phyloP scores from a whole-genome alignment of 2,888 invertebrate species.

The Sceliomorpha sp. region DNA sequence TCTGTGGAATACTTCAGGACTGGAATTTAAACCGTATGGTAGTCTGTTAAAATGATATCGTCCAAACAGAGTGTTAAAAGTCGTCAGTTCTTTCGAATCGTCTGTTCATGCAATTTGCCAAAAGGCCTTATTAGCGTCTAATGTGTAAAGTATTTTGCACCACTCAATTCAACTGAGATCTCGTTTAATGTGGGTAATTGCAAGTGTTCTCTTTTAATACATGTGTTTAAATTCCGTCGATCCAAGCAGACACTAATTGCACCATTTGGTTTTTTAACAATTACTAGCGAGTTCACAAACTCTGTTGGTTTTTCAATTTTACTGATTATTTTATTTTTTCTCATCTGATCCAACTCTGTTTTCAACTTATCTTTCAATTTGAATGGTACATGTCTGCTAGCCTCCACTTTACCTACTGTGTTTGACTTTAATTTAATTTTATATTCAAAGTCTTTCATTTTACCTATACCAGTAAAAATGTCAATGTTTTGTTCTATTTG shows the following conservation, averaged over 20 bases:
- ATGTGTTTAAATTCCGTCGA: not conserved
- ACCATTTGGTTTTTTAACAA: not conserved
- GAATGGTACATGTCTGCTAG: constrained; percentile 35
- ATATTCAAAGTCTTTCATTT: constrained; percentile 29
- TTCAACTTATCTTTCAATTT: not conserved
- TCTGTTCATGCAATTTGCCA: constrained; percentile 18
- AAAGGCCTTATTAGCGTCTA: constrained; percentile 23
- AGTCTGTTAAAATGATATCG: constrained; percentile 13
- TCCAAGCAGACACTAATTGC: not conserved
- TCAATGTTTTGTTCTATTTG: constrained; percentile 16
- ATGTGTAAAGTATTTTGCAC: constrained; percentile 9
- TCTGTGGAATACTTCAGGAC: constrained; percentile 61
- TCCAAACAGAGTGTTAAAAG: constrained; percentile 22
- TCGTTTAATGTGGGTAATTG: not conserved
- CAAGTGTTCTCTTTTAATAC: constrained; percentile 11
- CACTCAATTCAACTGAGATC: not conserved
- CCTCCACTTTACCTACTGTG: constrained; percentile 19
- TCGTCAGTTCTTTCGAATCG: constrained; percentile 2
- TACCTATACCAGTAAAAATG: constrained; percentile 42
- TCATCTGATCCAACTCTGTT: not conserved
- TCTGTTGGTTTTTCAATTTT: constrained; percentile 13
- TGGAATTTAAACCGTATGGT: constrained; percentile 54
- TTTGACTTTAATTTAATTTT: constrained; percentile 38
- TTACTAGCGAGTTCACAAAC: not conserved
- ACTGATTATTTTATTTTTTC: not conserved